phyloP scores from a whole-genome alignment of 2,113 vertebrate genomes.

The Xenopus tropicalis region DNA sequence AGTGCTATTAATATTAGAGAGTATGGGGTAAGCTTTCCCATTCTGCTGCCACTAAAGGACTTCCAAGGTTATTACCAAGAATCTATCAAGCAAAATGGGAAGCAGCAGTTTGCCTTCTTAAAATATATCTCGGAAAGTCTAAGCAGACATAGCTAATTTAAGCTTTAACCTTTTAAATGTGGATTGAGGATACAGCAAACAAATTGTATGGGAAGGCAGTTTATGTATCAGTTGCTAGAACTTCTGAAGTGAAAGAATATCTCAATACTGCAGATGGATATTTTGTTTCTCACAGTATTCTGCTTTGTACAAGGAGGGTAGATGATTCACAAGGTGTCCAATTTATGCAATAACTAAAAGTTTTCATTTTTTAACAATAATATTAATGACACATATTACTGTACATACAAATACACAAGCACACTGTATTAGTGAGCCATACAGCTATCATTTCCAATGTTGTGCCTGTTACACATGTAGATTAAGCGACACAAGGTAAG shows the following conservation, averaged over 20 bases:
- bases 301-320: too few relatives aligned
- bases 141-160: conserved; percentile 9
- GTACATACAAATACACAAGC: too few relatives aligned
- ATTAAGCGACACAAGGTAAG: too few relatives aligned
- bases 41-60: not conserved
- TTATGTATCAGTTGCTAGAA: not conserved
- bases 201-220: not conserved
- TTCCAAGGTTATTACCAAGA: conserved; percentile 1
- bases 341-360: too few relatives aligned
- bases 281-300: too few relatives aligned
- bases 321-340: too few relatives aligned
- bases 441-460: too few relatives aligned
- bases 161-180: conserved; percentile 18
- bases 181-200: not conserved
- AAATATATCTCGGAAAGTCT: conserved; percentile 14
- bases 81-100: not conserved
- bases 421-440: too few relatives aligned
- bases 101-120: conserved; percentile 21
- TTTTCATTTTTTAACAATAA: too few relatives aligned
- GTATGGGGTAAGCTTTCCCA: not conserved
- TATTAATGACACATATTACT: too few relatives aligned
- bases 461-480: too few relatives aligned
- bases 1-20: not conserved
- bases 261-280: not conserved
- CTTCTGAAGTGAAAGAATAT: not conserved